Base-by-base conservation (phyloP, 2,113 vertebrate genomes). In the Anoplopoma fimbria region DNA sequence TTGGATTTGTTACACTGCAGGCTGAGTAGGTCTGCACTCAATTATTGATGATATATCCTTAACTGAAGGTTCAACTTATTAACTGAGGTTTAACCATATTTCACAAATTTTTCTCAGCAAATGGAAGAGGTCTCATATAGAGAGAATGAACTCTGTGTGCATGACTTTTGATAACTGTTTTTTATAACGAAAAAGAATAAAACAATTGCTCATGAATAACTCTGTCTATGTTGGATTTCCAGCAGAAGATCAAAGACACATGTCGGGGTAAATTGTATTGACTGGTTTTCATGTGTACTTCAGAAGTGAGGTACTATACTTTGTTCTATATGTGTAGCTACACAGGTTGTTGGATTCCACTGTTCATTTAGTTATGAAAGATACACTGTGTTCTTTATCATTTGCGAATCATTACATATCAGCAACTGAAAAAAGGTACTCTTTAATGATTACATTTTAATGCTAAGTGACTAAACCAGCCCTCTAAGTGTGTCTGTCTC, bases 371-470 rank as follows among this genome's bases (percentile, higher is more conserved):
- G 8, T 19, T 31, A 10, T 49, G 42, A 69, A 53, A n/a, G 13
- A 53, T 34, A 25, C 13, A 2, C 27, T 49, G 1, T 53, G 45
- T 29, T 36, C 14, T 45, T 49, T 49, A 36, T 14, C 4, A n/a
- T 61, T 58, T 62, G 31, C 33, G 19, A 64, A 25, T 64, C 0
- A 45, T 21, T 62, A 0, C 23, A 51, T 34, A 57, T 34, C 21
- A 45, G 9, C 21, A 29, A 13, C n/a, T 17, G 25, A 6, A 38
- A 19, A 75, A 69, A 84, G 36, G n/a, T 36, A 15, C 14, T 23
- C n/a, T 36, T 36, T 45, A 49, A 61, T 71, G 19, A 58, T 65
- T 49, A 31, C 4, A 81, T 65, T 65, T 80, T 49, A 75, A 60
- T 75, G 7, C 38, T 58, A 10, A 17, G 15, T 42, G 65, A 65